Evolutionary conservation across 64 coral and sea anemone species (phyloP), one percentile per base, ranked within the genome.

Genomic region (Cladopsammia gracilis): DNA sequence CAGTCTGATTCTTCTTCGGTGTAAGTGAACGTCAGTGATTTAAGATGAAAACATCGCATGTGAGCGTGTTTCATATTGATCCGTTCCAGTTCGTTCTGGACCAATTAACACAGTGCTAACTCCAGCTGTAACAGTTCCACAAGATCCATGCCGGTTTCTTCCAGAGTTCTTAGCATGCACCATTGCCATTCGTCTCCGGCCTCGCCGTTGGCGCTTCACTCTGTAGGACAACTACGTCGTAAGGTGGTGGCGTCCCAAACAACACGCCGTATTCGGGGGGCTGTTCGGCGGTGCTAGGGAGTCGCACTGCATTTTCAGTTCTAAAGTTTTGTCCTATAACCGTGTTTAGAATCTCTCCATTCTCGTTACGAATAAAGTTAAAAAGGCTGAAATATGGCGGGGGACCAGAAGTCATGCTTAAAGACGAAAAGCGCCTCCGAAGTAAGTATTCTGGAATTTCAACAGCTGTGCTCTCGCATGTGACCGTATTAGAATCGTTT

Each of bases 351-450:
- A 84, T 50, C 19, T 84, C 45, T 12, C 80, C 80, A 68, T 67
- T 84, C 19, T 67, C 80, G 46, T 84, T 84, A 48, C 45, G 67
- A 68, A 50, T 67, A 14, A 84, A 84, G 43, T 64, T 84, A 11
- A 84, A 84, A 68, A 84, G 80, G 12, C 80, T 84, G 19, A 84
- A 84, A 84, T 84, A 84, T 50, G 80, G 80, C 62, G 80, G 80
- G 20, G 80, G 80, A 51, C 80, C 80, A 48, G 80, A 49, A 44
- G 58, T 50, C 58, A 68, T 48, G 45, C 80, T 84, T 20, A 68
- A 46, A 4, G 80, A 84, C 7, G 80, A 84, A 84, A 68, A 84
- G 7, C 80, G 80, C 19, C 80, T 47, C 10, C 80, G 60, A 18
- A 84, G 20, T 18, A 84, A 24, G 44, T 68, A 66, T 15, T 84